phyloP scores from a whole-genome alignment of 2,888 invertebrate species.

The Halocaridina rubra region DNA sequence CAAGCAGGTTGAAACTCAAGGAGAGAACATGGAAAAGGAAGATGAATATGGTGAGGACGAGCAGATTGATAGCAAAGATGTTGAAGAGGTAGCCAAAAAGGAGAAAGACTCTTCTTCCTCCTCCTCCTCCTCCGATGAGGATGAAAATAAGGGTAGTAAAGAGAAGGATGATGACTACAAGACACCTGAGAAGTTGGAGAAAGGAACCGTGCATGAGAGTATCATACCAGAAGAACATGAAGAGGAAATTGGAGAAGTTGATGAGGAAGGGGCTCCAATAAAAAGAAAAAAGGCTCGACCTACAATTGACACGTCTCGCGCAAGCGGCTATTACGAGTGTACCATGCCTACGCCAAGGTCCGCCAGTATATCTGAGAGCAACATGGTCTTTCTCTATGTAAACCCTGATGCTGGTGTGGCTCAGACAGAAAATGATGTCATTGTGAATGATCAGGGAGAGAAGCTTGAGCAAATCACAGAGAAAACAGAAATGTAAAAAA shows the following conservation, averaged over 20 bases:
- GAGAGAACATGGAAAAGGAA: background rate
- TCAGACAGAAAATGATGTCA: slow-evolving; percentile 10
- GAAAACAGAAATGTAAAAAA: background rate
- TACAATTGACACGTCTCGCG: slow-evolving; percentile 27
- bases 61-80: background rate
- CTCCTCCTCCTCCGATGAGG: background rate
- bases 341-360: slow-evolving; percentile 47
- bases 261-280: background rate
- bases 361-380: slow-evolving; percentile 29
- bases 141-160: background rate
- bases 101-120: background rate
- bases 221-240: background rate
- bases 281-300: slow-evolving; percentile 22
- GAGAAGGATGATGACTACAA: background rate
- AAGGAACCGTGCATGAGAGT: background rate
- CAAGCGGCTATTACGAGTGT: slow-evolving; percentile 42
- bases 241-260: background rate
- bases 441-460: slow-evolving; percentile 18
- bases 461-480: background rate
- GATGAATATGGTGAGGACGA: background rate
- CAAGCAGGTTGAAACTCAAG: slow-evolving; percentile 43
- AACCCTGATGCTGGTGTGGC: slow-evolving; percentile 39
- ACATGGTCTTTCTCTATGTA: slow-evolving; percentile 42
- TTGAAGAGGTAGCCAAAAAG: background rate
- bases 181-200: background rate